Evolutionary conservation across 2,797 vertebrate genomes (phyloP).

Genomic region (Petrocephalus sullivani): DNA sequence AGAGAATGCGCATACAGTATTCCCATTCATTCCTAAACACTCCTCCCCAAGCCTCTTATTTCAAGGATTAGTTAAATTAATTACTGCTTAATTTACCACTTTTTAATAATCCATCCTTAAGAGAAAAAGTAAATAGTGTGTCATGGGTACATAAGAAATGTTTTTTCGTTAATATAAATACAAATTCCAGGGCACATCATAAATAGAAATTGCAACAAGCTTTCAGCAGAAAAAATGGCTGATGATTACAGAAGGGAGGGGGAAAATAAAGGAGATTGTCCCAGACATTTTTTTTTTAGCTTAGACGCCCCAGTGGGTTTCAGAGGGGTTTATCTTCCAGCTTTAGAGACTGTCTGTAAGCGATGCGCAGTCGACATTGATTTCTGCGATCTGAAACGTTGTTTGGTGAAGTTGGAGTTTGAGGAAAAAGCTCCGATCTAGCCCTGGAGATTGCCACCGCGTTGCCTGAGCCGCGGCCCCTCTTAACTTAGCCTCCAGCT

Average conservation of each 20-base stretch:
- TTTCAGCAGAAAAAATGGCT: not conserved
- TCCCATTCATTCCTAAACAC: not conserved
- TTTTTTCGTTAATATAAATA: not conserved
- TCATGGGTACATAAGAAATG: not conserved
- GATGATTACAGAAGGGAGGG: not conserved
- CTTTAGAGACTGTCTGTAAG: slow-evolving; percentile 1
- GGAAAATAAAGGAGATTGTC: slow-evolving; percentile 2
- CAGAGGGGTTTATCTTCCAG: not conserved
- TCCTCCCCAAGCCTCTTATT: not conserved
- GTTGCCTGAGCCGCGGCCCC: not conserved
- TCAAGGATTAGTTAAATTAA: not conserved
- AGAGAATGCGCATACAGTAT: not conserved
- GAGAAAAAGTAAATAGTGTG: not conserved
- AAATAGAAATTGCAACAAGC: not conserved
- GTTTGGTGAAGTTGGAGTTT: slow-evolving; percentile 5
- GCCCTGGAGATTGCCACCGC: not conserved
- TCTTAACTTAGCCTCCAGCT: not conserved
- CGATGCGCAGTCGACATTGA: not conserved
- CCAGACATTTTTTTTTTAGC: not conserved
- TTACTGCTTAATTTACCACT: not conserved
- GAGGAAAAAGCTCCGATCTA: not conserved
- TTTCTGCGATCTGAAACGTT: slow-evolving; percentile 8
- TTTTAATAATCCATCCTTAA: not conserved
- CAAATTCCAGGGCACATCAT: not conserved
- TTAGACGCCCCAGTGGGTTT: not conserved